Base-by-base conservation (phyloP, 2,113 vertebrate species). In the Ailurus styani region DNA sequence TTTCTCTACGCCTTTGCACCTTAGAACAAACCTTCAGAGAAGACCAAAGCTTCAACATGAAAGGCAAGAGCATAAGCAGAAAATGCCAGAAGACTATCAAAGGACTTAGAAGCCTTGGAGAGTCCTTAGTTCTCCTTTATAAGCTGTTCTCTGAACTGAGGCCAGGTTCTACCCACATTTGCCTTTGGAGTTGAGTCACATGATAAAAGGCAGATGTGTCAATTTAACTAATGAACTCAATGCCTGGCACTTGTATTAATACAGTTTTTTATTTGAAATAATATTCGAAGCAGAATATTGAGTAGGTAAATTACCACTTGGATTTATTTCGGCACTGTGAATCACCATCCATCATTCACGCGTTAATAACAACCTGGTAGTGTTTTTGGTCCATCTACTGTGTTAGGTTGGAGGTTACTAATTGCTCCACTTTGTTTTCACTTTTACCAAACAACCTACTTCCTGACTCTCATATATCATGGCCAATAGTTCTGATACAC, bases 51-150 rank as follows among this genome's bases (percentile, higher is more conserved):
- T 87, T 90, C 47, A 37, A 55, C 64, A 72, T 54, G 70, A 98
- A 98, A 93, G 72, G 50, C 13, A 85, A 79, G 34, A 68, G 37
- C 96, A 18, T 34, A 92, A 97, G 81, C 27, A 93, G 83, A 2
- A 97, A 97, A 93, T 83, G n/a, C 21, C 82, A 79, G 77, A 27
- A 95, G 45, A 68, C 0, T 91, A 84, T 87, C 57, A 83, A 83
- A 98, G 94, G n/a, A 95, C 78, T 97, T 34, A 12, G 77, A 86
- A 90, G 64, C 42, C 42, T 96, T 96, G 29, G 94, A 97, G 11
- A 91, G 21, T 45, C 37, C 81, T 50, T 82, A 85, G 66, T 14
- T 64, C 57, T 94, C 79, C 55, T 77, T 94, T 47, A 72, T 40
- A 89, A 62, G 34, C 40, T 88, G 3, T 47, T 87, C 29, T 94